These are phyloP conservation scores for Araneus ventricosus DNA, from an alignment of 1,140 invertebrate species.

Conservation along the genomic window DNA sequence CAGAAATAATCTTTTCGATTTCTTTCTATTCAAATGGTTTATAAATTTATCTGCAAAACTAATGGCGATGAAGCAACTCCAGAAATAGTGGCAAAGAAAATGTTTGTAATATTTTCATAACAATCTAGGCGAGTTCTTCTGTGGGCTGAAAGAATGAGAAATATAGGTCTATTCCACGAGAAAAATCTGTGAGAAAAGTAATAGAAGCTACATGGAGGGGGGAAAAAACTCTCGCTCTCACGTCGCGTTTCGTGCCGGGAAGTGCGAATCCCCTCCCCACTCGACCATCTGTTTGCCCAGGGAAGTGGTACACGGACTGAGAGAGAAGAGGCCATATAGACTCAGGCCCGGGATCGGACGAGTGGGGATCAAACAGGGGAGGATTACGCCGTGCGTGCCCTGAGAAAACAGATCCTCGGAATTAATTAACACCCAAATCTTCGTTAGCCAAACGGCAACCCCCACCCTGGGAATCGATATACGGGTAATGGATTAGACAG, in stretches of 20 bases:
- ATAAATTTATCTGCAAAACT: too few relatives aligned
- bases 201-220: too few relatives aligned
- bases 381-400: conserved; percentile 28
- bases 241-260: background rate
- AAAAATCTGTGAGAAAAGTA: background rate
- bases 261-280: conserved; percentile 20
- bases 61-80: too few relatives aligned
- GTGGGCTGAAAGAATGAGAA: background rate
- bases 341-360: conserved; percentile 3
- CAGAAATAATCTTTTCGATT: too few relatives aligned
- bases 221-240: background rate
- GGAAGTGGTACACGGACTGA: background rate
- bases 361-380: conserved; percentile 50
- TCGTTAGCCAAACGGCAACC: background rate
- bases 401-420: background rate
- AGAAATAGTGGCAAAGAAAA: too few relatives aligned
- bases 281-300: conserved; percentile 56
- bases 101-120: too few relatives aligned
- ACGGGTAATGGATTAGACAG: background rate
- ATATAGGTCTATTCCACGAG: background rate
- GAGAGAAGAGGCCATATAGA: conserved; percentile 12
- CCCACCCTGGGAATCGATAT: background rate
- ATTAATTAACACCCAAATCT: conserved; percentile 25
- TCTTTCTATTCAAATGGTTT: too few relatives aligned
- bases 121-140: too few relatives aligned